These are phyloP conservation scores for Habroteleia sp. DNA, from an alignment of 2,888 invertebrate genomes.

Conservation along the genomic window DNA sequence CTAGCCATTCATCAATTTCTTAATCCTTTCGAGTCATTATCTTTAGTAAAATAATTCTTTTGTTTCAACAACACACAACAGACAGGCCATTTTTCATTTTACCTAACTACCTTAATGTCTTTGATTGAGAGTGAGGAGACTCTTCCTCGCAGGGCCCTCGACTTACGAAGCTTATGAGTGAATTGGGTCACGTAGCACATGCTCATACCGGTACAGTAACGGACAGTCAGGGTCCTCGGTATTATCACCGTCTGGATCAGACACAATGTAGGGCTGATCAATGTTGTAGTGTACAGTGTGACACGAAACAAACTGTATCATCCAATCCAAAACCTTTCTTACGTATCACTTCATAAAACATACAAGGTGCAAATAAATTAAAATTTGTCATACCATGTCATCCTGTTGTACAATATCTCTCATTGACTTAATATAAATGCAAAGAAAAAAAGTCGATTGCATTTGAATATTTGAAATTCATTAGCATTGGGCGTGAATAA, in stretches of 20 bases:
- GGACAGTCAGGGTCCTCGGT: conserved; percentile 41
- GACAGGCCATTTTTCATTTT: conserved; percentile 45
- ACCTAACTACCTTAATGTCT: conserved; percentile 52
- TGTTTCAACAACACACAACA: conserved; percentile 50
- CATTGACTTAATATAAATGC: too few species aligned
- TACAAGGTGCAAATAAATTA: too few species aligned
- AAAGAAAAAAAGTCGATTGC: too few species aligned
- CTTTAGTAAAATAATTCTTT: conserved; percentile 35
- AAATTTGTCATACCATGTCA: too few species aligned
- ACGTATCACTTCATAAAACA: too few species aligned
- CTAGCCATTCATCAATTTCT: conserved; percentile 13
- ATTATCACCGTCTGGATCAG: conserved; percentile 42
- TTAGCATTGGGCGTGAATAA: too few species aligned
- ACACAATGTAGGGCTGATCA: conserved; percentile 31
- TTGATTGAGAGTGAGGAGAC: conserved; percentile 58
- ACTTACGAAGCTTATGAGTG: conserved; percentile 69
- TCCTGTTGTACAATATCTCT: too few species aligned
- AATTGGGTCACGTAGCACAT: conserved; percentile 74
- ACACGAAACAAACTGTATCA: conserved; percentile 8
- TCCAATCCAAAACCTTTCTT: conserved; percentile 18
- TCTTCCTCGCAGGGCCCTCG: conserved; percentile 49
- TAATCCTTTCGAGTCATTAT: conserved; percentile 15
- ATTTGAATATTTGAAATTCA: too few species aligned
- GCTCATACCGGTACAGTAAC: conserved; percentile 56
- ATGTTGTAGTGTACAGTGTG: conserved; percentile 26